These are phyloP conservation scores for Stegodyphus mimosarum DNA, from an alignment of 1,140 invertebrate species.

Conservation along the genomic window DNA sequence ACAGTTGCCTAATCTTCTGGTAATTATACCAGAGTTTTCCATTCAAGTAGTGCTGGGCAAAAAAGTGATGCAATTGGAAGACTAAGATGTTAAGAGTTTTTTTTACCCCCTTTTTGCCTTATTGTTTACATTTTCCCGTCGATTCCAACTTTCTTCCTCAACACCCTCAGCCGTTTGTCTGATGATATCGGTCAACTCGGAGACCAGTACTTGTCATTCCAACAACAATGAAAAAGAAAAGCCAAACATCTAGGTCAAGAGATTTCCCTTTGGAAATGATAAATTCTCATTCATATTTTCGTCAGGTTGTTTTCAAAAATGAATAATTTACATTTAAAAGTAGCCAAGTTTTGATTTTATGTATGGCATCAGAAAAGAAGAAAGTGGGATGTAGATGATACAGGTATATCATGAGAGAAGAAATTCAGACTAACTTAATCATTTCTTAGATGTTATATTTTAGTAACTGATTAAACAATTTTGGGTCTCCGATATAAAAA, in stretches of 20 bases:
- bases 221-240: neutral
- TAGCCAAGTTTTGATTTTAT: no score
- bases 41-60: neutral
- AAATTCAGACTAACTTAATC: no score
- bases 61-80: conserved; percentile 29
- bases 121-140: neutral
- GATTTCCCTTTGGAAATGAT: neutral
- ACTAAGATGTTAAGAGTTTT: neutral
- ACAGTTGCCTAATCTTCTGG: neutral
- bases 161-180: neutral
- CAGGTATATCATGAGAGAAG: no score
- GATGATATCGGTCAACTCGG: conserved; percentile 13
- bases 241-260: neutral
- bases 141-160: neutral
- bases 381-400: no score
- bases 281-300: no score
- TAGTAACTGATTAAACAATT: no score
- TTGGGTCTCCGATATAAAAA: no score
- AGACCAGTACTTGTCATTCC: neutral
- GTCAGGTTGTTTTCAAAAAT: no score
- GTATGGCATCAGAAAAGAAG: no score
- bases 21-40: conserved; percentile 12
- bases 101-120: conserved; percentile 5
- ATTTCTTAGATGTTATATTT: no score
- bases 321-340: no score